Evolutionary conservation across 2,888 invertebrate genomes (phyloP), one percentile per base, ranked within the genome.

Genomic region (Amphimallon solstitiale): DNA sequence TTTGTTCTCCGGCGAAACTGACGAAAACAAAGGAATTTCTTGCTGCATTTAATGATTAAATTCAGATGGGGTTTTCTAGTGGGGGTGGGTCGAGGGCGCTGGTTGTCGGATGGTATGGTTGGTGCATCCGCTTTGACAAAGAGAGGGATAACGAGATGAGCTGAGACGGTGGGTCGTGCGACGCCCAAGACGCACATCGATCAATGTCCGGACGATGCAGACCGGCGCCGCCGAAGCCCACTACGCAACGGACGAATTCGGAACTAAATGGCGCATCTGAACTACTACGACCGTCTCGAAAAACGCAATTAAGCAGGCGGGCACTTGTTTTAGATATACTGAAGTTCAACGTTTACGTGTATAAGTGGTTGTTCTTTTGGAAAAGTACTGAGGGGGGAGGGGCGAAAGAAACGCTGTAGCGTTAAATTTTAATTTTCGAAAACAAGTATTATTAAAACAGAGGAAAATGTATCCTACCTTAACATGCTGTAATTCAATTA

Each of bases 101-200:
- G 34, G 49, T 34, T 34, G 40, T 12, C n/a, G 40, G 14, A 34
- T 14, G 40, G 14, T 14, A 7, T 12, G 49, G 46, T 38, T 51
- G 60, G 60, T 54, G 54, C 63, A 45, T 52, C 52, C 35, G 52
- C 52, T 51, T 51, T 34, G 51, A 51, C 61, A 37, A 37, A 21
- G 51, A 29, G 54, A 12, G 9, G 56, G 64, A 45, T 21, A 51
- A 37, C 51, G 34, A 51, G 71, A 68, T 70, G 71, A 71, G 64
- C 65, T 66, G 68, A 64, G 68, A 66, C 51, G 84, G 84, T 82
- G 84, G 84, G 81, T 84, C 84, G 85, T 84, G 85, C 84, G 85
- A 75, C 76, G 86, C 85, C 85, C 86, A 86, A 86, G 86, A 86
- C 86, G 86, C 85, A 85, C 86, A 87, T 86, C 86, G 86, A 87